phyloP scores from a whole-genome alignment of 1,140 invertebrate genomes.

The Aplysia californica region DNA sequence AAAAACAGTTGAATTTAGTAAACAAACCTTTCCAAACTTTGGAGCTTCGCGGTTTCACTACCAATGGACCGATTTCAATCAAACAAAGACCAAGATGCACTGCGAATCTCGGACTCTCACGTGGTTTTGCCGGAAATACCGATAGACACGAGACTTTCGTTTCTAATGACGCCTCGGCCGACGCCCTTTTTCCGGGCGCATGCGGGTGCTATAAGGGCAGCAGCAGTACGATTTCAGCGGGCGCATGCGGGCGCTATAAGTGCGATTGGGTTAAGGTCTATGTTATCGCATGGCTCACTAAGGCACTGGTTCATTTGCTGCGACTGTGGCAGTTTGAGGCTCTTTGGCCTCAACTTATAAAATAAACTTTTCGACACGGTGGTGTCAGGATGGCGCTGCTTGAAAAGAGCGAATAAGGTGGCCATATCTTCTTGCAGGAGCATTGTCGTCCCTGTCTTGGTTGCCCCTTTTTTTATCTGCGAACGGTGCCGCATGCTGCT shows the following conservation, averaged over 20 bases:
- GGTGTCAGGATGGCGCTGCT: neutral
- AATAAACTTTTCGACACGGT: neutral
- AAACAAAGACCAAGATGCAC: neutral
- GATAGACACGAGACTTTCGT: neutral
- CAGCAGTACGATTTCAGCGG: too few species aligned
- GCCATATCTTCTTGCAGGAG: neutral
- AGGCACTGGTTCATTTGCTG: neutral
- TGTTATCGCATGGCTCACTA: neutral
- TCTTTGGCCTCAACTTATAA: neutral
- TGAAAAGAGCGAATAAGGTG: neutral
- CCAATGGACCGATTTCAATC: neutral
- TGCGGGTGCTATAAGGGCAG: too few species aligned
- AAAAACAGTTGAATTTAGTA: neutral
- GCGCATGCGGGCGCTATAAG: too few species aligned
- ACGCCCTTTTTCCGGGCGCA: neutral
- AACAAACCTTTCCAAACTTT: neutral
- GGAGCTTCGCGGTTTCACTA: neutral
- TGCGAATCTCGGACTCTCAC: neutral
- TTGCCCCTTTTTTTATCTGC: neutral
- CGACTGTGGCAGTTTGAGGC: neutral
- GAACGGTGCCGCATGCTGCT: neutral
- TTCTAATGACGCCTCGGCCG: neutral
- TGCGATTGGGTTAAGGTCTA: too few species aligned
- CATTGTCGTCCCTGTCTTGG: neutral
- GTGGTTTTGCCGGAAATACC: too few species aligned